A percentile compares a stretch with the other conserved stretches of the same genome.
Evolutionary conservation across 2,888 invertebrate species (phyloP).

Genomic region (Callyntrura guangdongensis): DNA sequence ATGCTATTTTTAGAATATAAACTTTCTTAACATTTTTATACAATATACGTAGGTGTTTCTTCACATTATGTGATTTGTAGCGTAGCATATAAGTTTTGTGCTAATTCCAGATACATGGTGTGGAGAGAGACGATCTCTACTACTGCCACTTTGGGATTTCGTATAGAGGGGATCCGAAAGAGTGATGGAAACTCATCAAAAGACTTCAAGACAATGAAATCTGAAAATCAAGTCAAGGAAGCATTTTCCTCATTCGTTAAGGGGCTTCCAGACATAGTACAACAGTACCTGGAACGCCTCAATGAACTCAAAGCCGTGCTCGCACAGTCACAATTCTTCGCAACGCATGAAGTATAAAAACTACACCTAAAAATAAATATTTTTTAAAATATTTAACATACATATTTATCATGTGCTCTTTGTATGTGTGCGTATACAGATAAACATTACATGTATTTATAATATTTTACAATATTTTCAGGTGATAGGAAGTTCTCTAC

Average conservation of each 20-base stretch:
- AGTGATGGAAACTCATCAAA: conserved; percentile 96
- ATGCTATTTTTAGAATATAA: too few relatives aligned
- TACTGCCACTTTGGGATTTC: conserved; percentile 97
- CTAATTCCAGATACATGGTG: conserved; percentile 91
- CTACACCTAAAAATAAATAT: conserved; percentile 50
- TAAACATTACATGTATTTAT: too few relatives aligned
- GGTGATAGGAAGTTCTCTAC: conserved; percentile 96
- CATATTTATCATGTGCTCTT: too few relatives aligned
- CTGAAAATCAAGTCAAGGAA: conserved; percentile 91
- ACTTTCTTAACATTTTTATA: too few relatives aligned
- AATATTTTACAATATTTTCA: conserved; percentile 86
- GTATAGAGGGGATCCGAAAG: conserved; percentile 94
- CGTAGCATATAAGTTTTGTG: conserved; percentile 83
- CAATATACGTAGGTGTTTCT: too few relatives aligned
- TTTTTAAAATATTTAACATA: conserved; percentile 22
- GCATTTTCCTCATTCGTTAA: conserved; percentile 93
- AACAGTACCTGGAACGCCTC: conserved; percentile 92
- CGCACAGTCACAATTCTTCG: conserved; percentile 95
- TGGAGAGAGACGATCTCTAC: conserved; percentile 99
- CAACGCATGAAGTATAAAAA: conserved; percentile 94
- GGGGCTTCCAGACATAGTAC: conserved; percentile 91
- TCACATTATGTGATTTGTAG: too few relatives aligned
- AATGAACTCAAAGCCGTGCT: conserved; percentile 94
- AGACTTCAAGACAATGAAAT: conserved; percentile 98
- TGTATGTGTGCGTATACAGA: too few relatives aligned